A percentile compares a stretch with the other conserved stretches of the same genome.
Conservation (phyloP, 2,113 vertebrate species). For the Hymenochirus boettgeri region DNA sequence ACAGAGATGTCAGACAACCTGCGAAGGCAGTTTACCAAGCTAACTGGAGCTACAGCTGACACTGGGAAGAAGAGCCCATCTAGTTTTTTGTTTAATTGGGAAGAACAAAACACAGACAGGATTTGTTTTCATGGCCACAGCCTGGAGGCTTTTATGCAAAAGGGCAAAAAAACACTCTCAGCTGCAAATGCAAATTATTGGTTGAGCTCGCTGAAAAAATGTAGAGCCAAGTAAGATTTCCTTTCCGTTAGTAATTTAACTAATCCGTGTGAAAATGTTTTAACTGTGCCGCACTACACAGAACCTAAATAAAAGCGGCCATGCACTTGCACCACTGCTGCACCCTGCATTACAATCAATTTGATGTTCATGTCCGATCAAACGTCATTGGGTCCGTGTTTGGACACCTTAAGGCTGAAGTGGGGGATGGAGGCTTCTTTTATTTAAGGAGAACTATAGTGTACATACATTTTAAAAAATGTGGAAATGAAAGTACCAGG, state of each 20-base stretch:
- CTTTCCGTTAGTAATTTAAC: neutral
- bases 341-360: too few species aligned
- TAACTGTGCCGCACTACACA: neutral
- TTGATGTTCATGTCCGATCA: too few species aligned
- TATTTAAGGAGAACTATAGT: too few species aligned
- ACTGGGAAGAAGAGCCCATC: conserved; percentile 53
- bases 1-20: conserved; percentile 75
- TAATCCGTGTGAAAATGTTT: neutral
- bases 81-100: conserved; percentile 83
- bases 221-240: conserved; percentile 56
- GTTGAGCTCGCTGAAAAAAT: conserved; percentile 65
- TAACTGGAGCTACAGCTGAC: conserved; percentile 49
- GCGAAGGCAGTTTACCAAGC: conserved; percentile 68
- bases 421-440: too few species aligned
- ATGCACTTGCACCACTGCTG: too few species aligned
- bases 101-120: conserved; percentile 55
- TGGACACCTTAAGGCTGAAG: too few species aligned
- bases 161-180: conserved; percentile 43
- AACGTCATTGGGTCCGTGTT: too few species aligned
- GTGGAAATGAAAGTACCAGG: too few species aligned
- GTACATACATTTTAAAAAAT: too few species aligned
- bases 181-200: conserved; percentile 70
- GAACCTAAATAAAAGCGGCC: neutral
- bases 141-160: conserved; percentile 61
- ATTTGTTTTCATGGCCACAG: conserved; percentile 69